These are phyloP conservation scores for Drosophila paucipuncta DNA, from an alignment of 2,888 invertebrate genomes.

Conservation along the genomic window DNA sequence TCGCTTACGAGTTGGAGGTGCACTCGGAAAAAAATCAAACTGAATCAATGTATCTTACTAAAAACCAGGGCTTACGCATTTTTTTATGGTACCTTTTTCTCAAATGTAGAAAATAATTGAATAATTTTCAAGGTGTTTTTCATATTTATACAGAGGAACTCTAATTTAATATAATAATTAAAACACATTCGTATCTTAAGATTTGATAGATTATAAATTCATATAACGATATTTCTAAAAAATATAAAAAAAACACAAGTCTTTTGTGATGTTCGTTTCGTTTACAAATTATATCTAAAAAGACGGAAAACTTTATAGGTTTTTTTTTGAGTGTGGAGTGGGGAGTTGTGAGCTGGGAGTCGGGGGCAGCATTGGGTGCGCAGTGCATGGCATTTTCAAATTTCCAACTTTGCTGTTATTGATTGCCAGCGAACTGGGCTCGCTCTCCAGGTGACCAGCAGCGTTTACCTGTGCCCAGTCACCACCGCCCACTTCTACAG, in stretches of 20 bases:
- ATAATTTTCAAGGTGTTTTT: no score
- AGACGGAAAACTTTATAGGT: not conserved
- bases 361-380: constrained; percentile 12
- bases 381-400: constrained; percentile 41
- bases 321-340: not conserved
- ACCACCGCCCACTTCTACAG: not conserved
- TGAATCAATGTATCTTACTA: not conserved
- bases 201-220: no score
- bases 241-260: no score
- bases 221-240: no score
- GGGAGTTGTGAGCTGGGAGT: not conserved
- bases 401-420: constrained; percentile 63
- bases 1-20: not conserved
- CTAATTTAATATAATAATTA: no score
- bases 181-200: no score
- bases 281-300: not conserved
- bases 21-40: not conserved
- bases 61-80: no score
- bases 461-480: not conserved
- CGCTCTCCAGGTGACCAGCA: constrained; percentile 5
- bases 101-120: no score
- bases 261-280: no score
- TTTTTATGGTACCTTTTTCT: not conserved
- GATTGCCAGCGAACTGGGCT: constrained; percentile 50
- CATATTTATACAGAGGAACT: no score